Base-by-base conservation (phyloP, 1,140 invertebrate species). In the Atopsyche davidsoni region DNA sequence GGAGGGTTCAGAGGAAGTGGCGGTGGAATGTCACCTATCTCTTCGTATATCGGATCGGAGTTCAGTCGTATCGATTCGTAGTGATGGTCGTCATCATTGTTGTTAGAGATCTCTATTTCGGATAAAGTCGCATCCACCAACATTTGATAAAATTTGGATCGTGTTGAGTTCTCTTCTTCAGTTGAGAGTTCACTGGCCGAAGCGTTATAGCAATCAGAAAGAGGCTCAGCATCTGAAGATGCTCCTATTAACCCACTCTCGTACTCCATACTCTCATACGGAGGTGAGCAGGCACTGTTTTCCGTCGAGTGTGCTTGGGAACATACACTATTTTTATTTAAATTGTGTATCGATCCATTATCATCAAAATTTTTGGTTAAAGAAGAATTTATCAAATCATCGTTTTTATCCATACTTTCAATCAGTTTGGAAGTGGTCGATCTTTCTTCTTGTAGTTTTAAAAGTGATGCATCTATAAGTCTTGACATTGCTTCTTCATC, bases 11-110 rank as follows among this genome's bases (percentile, higher is more conserved):
- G 60, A 2, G 86, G 86, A 42, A 88, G 62, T 4, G 85, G 85
- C 13, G 84, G 86, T 6, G 86, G 86, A 57, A 85, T 82, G 55
- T 88, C 85, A 7, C 79, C 77, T 41, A 91, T 88, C 70, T 92
- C 89, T 70, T 92, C 89, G 63, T 92, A 92, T 62, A 92, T 92
- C 2, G 87, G 88, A 70, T 92, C 88, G n/a, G 64, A 72, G 57
- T 79, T 79, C n/a, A 75, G 59, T 32, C 83, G 75, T 19, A 89
- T 87, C 14, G 85, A 79, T 62, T 89, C 87, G 55, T 89, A 89
- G 46, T 85, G 80, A 71, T 89, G 81, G 57, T 82, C 79, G 46
- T 80, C 76, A 58, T 79, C 77, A 7, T 69, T 67, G 38, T 71
- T 76, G 34, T 76, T 75, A 1, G 74, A 67, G 13, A 79, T 76